Conservation (phyloP, 2,888 invertebrate genomes). For the Punctoribates punctum region DNA sequence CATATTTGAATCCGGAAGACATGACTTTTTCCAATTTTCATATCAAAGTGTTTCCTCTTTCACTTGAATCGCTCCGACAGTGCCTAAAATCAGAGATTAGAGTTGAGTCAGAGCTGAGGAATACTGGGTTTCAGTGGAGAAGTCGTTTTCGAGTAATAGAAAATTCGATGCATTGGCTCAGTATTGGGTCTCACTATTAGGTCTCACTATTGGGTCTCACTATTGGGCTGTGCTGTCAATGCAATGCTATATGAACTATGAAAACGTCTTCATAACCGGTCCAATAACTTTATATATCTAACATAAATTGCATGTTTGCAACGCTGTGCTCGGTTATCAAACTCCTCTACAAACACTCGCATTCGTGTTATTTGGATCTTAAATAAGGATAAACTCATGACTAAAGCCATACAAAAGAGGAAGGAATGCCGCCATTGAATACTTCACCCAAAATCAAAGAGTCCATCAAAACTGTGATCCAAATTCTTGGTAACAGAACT, state of each 20-base stretch:
- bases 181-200: not conserved
- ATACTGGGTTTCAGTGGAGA: not conserved
- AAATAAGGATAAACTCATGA: not conserved
- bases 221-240: not conserved
- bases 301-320: not conserved
- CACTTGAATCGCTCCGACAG: not conserved
- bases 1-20: not conserved
- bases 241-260: not conserved
- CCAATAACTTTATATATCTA: not conserved
- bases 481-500: too few relatives aligned
- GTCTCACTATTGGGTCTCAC: too few relatives aligned
- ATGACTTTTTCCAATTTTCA: conserved; percentile 3
- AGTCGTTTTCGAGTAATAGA: not conserved
- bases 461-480: too few relatives aligned
- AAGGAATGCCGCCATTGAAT: not conserved
- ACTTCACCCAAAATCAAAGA: not conserved
- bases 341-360: not conserved
- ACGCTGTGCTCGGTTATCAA: not conserved
- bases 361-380: not conserved
- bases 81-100: not conserved
- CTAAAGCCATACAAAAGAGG: not conserved
- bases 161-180: not conserved
- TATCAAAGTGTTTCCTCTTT: conserved; percentile 8
- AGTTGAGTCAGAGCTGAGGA: not conserved
- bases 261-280: conserved; percentile 17